Evolutionary conservation across 1,140 invertebrate species (phyloP).

Genomic region (Drosophila mauritiana): DNA sequence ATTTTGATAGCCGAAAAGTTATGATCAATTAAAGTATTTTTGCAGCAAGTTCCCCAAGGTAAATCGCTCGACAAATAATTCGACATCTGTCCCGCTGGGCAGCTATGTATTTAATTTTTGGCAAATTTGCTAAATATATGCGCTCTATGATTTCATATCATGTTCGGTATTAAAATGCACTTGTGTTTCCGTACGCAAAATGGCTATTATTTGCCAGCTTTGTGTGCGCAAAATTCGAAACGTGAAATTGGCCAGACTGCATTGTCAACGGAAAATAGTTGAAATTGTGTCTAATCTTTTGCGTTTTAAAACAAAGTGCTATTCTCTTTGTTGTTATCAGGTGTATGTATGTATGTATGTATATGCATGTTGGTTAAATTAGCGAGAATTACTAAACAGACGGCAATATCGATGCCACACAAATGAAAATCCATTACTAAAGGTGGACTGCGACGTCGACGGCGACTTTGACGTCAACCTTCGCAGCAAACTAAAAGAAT

Average conservation of each 20-base stretch:
- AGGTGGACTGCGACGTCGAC: slow-evolving; percentile 14
- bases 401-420: slow-evolving; percentile 18
- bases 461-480: slow-evolving; percentile 48
- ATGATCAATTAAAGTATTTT: slow-evolving; percentile 15
- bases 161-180: slow-evolving; percentile 23
- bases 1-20: not conserved
- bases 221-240: slow-evolving; percentile 2
- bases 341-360: not conserved
- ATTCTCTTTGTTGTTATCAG: slow-evolving; percentile 10
- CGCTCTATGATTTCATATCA: slow-evolving; percentile 27
- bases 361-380: slow-evolving; percentile 15
- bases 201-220: slow-evolving; percentile 36
- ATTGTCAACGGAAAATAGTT: slow-evolving; percentile 23
- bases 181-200: slow-evolving; percentile 6
- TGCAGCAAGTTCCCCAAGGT: slow-evolving; percentile 12
- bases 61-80: slow-evolving; percentile 1
- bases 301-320: not conserved
- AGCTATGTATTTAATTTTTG: slow-evolving; percentile 20
- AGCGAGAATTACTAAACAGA: slow-evolving; percentile 25
- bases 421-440: slow-evolving; percentile 33
- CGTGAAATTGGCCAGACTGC: slow-evolving; percentile 11
- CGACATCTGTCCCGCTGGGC: slow-evolving; percentile 12
- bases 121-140: slow-evolving; percentile 18
- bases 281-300: slow-evolving; percentile 13
- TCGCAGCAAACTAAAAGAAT: slow-evolving; percentile 78